phyloP scores from a whole-genome alignment of 2,113 vertebrate species.

The Acinonyx jubatus region DNA sequence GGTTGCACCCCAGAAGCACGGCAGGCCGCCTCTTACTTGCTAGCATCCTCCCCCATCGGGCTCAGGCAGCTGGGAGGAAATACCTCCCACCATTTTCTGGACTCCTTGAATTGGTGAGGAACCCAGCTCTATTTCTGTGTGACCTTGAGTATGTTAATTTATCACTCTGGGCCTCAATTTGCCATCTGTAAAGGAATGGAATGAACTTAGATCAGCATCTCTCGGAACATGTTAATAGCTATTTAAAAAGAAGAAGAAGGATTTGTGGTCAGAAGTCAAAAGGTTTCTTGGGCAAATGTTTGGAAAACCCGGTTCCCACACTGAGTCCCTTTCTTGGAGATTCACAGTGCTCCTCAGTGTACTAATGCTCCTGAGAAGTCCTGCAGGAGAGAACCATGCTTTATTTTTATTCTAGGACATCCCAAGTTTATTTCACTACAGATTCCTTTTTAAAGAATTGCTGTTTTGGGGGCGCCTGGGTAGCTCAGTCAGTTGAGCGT shows the following conservation, averaged over 20 bases:
- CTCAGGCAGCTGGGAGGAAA: background rate
- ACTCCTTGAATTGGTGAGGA: background rate
- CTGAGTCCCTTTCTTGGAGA: background rate
- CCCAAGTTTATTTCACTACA: background rate
- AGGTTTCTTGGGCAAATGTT: background rate
- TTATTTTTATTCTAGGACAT: background rate
- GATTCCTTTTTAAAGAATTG: background rate
- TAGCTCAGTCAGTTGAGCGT: too few species aligned
- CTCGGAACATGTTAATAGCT: background rate
- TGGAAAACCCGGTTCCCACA: background rate
- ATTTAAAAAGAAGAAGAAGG: background rate
- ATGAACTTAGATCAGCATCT: background rate
- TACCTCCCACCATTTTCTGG: background rate
- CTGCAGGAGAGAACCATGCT: background rate
- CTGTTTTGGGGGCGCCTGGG: background rate
- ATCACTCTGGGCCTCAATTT: background rate
- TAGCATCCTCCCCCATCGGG: background rate
- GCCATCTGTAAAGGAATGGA: background rate
- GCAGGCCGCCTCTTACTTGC: background rate
- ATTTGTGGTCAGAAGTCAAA: background rate
- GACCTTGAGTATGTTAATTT: background rate
- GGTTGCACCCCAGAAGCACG: background rate
- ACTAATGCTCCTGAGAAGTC: background rate
- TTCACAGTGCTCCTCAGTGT: background rate
- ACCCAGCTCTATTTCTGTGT: background rate